These are phyloP conservation scores for Dromius quadrimaculatus DNA, from an alignment of 2,888 invertebrate species.

Conservation along the genomic window DNA sequence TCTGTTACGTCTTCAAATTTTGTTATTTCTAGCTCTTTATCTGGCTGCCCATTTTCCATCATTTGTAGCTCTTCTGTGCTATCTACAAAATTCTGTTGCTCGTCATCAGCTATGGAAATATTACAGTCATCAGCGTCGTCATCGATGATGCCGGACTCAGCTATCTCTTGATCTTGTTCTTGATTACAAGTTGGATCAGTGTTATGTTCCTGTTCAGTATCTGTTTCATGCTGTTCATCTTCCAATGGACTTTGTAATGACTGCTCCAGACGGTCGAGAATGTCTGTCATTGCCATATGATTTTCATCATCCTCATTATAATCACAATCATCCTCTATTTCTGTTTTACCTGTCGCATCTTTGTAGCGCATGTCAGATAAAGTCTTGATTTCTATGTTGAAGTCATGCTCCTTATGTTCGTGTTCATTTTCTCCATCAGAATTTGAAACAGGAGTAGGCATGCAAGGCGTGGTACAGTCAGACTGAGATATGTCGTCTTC, in stretches of 20 bases:
- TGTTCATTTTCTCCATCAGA: neutral
- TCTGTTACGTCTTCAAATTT: slow-evolving; percentile 24
- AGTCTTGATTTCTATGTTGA: slow-evolving; percentile 45
- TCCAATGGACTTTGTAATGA: slow-evolving; percentile 67
- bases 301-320: slow-evolving; percentile 66
- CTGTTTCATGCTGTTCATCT: slow-evolving; percentile 59
- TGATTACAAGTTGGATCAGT: slow-evolving; percentile 24
- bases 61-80: slow-evolving; percentile 7
- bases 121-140: slow-evolving; percentile 9
- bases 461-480: neutral
- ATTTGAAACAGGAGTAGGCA: neutral
- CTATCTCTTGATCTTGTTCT: slow-evolving; percentile 8
- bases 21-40: neutral
- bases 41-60: slow-evolving; percentile 2
- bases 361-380: slow-evolving; percentile 30
- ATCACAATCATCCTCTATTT: slow-evolving; percentile 61
- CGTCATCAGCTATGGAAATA: slow-evolving; percentile 7
- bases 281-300: slow-evolving; percentile 69
- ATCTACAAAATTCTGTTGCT: slow-evolving; percentile 8
- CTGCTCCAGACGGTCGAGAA: slow-evolving; percentile 74
- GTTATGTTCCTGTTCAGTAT: slow-evolving; percentile 55
- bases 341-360: neutral
- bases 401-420: slow-evolving; percentile 19
- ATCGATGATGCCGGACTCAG: slow-evolving; percentile 12
- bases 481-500: neutral